These are phyloP conservation scores for Ridgeia piscesae DNA, from an alignment of 1,140 invertebrate genomes.

Conservation along the genomic window DNA sequence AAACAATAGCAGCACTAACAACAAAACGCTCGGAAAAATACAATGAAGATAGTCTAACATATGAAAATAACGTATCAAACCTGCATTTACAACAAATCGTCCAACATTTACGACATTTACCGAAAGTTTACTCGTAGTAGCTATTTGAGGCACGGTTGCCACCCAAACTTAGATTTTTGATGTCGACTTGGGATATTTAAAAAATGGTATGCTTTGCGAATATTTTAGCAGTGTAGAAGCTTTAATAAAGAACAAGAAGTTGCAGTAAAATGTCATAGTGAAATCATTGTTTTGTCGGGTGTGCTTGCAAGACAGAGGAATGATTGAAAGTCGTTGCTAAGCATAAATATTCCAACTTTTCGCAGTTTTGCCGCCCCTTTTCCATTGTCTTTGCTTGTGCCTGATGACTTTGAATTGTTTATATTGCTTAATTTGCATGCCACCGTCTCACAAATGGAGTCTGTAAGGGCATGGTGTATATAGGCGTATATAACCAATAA, in stretches of 20 bases:
- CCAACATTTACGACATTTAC: background rate
- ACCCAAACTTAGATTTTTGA: constrained; percentile 1
- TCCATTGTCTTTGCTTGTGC: no score
- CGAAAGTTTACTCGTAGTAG: background rate
- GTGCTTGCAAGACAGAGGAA: background rate
- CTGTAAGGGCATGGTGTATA: no score
- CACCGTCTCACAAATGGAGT: no score
- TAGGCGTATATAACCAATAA: no score
- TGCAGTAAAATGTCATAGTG: background rate
- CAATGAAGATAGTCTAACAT: background rate
- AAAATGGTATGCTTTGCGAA: background rate
- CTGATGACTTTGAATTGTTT: no score
- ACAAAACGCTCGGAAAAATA: background rate
- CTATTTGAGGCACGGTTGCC: background rate
- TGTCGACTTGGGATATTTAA: background rate
- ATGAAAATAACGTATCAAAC: background rate
- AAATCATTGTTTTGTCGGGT: background rate
- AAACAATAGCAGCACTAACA: background rate
- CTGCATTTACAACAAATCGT: background rate
- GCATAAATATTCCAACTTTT: background rate
- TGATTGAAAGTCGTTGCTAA: background rate
- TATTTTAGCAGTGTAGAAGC: background rate
- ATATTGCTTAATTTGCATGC: no score
- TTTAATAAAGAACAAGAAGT: background rate
- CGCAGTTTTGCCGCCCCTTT: no score